Percentiles rank a stretch among this genome's conserved stretches.
These are phyloP conservation scores for Bufo bufo DNA, from an alignment of 2,113 vertebrate genomes.

Conservation along the genomic window DNA sequence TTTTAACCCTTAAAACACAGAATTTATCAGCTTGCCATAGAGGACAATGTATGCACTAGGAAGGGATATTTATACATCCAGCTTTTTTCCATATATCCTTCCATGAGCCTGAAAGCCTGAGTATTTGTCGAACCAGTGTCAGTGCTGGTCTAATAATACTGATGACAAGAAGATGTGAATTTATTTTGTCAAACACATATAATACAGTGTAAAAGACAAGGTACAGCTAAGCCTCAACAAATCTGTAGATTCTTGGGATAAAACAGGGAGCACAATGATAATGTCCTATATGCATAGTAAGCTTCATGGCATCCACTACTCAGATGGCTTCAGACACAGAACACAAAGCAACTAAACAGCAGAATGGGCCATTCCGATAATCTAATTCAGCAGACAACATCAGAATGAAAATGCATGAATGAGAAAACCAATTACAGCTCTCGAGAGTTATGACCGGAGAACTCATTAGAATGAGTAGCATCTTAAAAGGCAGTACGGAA, in stretches of 20 bases:
- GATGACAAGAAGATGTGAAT: background rate
- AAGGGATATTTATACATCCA: background rate
- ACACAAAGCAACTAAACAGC: conserved; percentile 58
- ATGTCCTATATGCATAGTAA: conserved; percentile 57
- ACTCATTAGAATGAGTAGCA: conserved; percentile 56
- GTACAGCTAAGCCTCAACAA: conserved; percentile 44
- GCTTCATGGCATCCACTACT: conserved; percentile 55
- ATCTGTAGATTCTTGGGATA: conserved; percentile 42
- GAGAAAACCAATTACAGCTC: conserved; percentile 58
- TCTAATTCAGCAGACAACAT: conserved; percentile 56
- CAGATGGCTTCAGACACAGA: conserved; percentile 51
- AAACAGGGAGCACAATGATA: conserved; percentile 48
- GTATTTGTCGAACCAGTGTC: background rate
- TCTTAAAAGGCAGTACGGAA: conserved; percentile 55
- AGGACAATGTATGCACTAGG: background rate
- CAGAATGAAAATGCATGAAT: conserved; percentile 58
- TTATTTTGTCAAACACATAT: conserved; percentile 14
- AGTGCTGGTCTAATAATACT: background rate
- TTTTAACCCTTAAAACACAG: background rate
- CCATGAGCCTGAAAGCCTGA: background rate
- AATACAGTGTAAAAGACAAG: background rate
- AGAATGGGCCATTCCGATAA: conserved; percentile 51
- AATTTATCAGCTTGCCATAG: background rate
- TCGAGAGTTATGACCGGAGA: conserved; percentile 54
- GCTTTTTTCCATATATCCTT: background rate